These are phyloP conservation scores for Melieria picta DNA, from an alignment of 2,888 invertebrate species.

Conservation along the genomic window DNA sequence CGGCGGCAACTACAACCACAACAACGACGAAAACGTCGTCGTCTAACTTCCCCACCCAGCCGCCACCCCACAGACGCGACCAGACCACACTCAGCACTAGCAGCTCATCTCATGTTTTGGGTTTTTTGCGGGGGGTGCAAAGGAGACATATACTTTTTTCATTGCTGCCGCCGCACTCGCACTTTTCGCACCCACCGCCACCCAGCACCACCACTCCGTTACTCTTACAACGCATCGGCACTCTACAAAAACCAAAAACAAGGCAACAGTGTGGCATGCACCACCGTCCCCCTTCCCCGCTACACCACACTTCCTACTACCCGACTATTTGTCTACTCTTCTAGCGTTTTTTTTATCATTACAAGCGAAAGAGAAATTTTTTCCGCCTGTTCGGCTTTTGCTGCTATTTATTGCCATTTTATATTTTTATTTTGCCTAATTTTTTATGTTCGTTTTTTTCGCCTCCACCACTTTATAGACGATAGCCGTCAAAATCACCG, in stretches of 20 bases:
- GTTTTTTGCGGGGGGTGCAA: neutral
- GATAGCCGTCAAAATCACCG: neutral
- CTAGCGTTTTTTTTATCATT: neutral
- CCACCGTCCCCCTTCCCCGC: constrained; percentile 4
- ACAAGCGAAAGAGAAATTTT: constrained; percentile 9
- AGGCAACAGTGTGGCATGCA: neutral
- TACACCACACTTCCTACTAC: neutral
- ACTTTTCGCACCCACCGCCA: neutral
- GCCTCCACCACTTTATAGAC: too few species aligned
- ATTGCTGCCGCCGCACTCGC: neutral
- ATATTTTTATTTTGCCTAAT: constrained; percentile 14
- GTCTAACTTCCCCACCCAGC: neutral
- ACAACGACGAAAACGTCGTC: constrained; percentile 10
- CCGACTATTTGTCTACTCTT: neutral
- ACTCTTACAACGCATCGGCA: too few species aligned
- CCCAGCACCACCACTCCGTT: neutral
- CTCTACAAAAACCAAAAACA: too few species aligned
- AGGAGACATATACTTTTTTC: neutral
- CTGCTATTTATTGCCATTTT: constrained; percentile 12
- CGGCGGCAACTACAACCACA: constrained; percentile 11
- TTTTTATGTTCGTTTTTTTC: constrained; percentile 9
- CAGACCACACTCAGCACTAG: neutral
- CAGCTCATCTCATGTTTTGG: neutral
- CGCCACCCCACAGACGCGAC: neutral
- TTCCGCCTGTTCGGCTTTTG: neutral